Evolutionary conservation across 2,113 vertebrate genomes (phyloP), one percentile per base, ranked within the genome.

Genomic region (Tragulus kanchil): DNA sequence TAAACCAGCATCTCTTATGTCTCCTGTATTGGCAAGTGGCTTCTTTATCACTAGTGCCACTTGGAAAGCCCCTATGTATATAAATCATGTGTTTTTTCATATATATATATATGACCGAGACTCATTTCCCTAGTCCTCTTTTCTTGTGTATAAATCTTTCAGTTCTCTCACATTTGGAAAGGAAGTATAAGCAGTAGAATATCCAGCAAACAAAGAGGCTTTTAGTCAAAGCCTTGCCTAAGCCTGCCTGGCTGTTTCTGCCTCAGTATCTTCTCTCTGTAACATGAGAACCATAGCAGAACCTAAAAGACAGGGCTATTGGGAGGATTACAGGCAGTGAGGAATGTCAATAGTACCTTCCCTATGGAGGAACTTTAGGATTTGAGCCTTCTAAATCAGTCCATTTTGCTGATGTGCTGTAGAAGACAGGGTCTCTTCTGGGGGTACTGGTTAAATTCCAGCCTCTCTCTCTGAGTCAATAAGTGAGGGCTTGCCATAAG

Each of bases 91-190:
- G n/a, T n/a, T n/a, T n/a, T n/a, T n/a, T n/a, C n/a, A n/a, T n/a
- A n/a, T 26, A 28, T 8, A 28, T 17, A 45, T 3, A 58, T 6
- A 25, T 31, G 23, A 48, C 14, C 64, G 45, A 82, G 48, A 85
- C 23, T 59, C 25, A 78, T 52, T 93, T n/a, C 14, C 6, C 75
- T 59, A 8, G 10, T 23, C 50, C 28, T 89, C 42, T 85, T 89
- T 52, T 52, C 4, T 17, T 7, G 14, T 59, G 10, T 45, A 6
- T 36, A 62, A 78, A 42, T 78, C 42, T 90, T 61, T 67, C 25
- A 67, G 26, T 79, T 82, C 62, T 79, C 56, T 52, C 88, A 25
- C 42, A 5, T 86, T 89, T 96, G 69, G 31, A 64, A 95, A 58
- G 64, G 36, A 83, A 50, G 25, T 54, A 3, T 31, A 26, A 77